Evolutionary conservation across 1,140 invertebrate genomes (phyloP).

Genomic region (Agrilus planipennis): DNA sequence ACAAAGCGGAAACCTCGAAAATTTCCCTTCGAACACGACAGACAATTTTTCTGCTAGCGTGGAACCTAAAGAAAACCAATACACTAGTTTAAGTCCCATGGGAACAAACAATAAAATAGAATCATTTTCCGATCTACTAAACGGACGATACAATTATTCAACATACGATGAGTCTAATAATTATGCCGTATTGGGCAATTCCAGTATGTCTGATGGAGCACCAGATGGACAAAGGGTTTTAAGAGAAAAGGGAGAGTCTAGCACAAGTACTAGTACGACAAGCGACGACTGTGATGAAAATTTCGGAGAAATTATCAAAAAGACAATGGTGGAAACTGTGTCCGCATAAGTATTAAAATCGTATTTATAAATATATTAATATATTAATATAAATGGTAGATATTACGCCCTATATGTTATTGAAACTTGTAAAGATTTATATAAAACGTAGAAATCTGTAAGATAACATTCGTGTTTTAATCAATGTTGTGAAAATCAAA

Average conservation of each 20-base stretch:
- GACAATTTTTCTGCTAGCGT: constrained; percentile 10
- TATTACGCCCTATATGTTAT: constrained; percentile 32
- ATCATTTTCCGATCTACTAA: constrained; percentile 54
- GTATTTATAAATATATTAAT: constrained; percentile 14
- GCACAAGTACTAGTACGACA: background rate
- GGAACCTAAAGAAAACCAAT: constrained; percentile 37
- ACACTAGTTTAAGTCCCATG: constrained; percentile 43
- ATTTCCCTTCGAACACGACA: constrained; percentile 9
- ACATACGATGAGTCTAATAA: constrained; percentile 23
- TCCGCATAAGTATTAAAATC: constrained; percentile 47
- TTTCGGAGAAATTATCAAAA: constrained; percentile 86
- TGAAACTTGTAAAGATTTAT: constrained; percentile 29
- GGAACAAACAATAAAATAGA: constrained; percentile 54
- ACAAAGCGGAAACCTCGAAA: constrained; percentile 31
- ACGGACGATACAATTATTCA: constrained; percentile 43
- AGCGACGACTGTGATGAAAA: constrained; percentile 54
- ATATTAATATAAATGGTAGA: constrained; percentile 13
- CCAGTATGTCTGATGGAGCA: constrained; percentile 8
- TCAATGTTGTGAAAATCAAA: constrained; percentile 37
- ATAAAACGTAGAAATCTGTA: constrained; percentile 21
- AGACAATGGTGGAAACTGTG: constrained; percentile 83
- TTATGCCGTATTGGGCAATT: constrained; percentile 13
- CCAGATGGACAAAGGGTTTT: too few relatives aligned
- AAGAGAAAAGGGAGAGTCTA: too few relatives aligned
- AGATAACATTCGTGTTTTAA: constrained; percentile 32